Percentiles rank a stretch among this genome's conserved stretches.
These are phyloP conservation scores for Unio pictorum DNA, from an alignment of 2,888 invertebrate species.

Conservation along the genomic window DNA sequence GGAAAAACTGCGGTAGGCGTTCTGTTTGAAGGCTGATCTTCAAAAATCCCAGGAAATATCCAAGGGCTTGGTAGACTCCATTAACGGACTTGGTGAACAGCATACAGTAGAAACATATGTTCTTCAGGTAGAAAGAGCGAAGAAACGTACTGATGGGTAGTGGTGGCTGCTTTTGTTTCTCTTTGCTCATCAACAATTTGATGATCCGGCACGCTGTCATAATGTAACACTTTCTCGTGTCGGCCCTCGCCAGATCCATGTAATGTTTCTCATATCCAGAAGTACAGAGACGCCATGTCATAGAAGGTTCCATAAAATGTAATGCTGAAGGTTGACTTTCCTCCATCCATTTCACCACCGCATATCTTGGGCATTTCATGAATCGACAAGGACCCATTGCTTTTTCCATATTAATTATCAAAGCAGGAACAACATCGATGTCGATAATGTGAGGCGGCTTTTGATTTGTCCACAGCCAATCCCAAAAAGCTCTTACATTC, in stretches of 20 bases:
- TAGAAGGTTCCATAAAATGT: conserved; percentile 12
- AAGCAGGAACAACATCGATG: conserved; percentile 40
- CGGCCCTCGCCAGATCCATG: conserved; percentile 24
- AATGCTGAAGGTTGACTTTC: conserved; percentile 4
- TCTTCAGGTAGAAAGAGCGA: conserved; percentile 34
- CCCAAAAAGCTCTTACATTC: too few relatives aligned
- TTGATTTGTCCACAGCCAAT: too few relatives aligned
- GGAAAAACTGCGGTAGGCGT: conserved; percentile 25
- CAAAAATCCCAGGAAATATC: conserved; percentile 22
- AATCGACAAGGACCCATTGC: conserved; percentile 10
- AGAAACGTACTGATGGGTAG: conserved; percentile 19
- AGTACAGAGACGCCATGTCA: conserved; percentile 37
- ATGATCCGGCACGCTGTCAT: conserved; percentile 38
- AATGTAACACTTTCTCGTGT: conserved; percentile 24
- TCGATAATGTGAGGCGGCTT: conserved; percentile 13
- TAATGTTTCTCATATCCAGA: conserved; percentile 42
- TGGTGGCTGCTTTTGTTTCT: background rate
- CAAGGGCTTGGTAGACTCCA: conserved; percentile 21
- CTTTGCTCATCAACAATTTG: conserved; percentile 18
- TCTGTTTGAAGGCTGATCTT: conserved; percentile 7
- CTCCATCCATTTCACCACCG: conserved; percentile 40
- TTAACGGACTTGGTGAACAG: conserved; percentile 3
- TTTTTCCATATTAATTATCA: conserved; percentile 22
- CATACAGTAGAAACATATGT: conserved; percentile 26
- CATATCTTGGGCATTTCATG: conserved; percentile 32